Conservation (phyloP, 2,888 invertebrate species). For the Timema podura region DNA sequence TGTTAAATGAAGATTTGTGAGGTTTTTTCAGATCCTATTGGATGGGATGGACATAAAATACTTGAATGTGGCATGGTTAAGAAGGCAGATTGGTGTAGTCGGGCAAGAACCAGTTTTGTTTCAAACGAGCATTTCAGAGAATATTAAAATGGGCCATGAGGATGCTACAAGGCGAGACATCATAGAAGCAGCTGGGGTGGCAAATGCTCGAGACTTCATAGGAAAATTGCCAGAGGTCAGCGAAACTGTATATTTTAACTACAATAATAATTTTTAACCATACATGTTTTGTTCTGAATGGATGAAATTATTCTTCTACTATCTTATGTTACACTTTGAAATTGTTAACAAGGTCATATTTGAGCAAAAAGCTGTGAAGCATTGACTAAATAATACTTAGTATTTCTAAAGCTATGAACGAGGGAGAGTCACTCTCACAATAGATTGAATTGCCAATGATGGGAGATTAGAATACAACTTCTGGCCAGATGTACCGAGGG, state of each 20-base stretch:
- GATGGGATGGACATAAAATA: slow-evolving; percentile 66
- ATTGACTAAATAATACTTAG: no score
- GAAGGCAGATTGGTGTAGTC: slow-evolving; percentile 79
- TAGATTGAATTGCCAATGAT: no score
- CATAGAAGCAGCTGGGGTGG: slow-evolving; percentile 64
- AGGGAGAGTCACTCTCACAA: no score
- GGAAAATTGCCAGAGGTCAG: slow-evolving; percentile 63
- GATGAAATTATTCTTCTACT: no score
- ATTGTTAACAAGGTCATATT: neutral
- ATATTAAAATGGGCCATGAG: slow-evolving; percentile 78
- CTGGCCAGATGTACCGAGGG: no score
- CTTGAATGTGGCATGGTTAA: slow-evolving; percentile 76
- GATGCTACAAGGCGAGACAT: slow-evolving; percentile 62
- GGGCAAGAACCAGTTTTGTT: slow-evolving; percentile 89
- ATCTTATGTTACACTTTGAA: neutral
- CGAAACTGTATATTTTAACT: no score
- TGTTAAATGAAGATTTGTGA: neutral
- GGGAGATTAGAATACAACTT: no score
- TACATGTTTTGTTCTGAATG: no score
- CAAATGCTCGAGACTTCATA: slow-evolving; percentile 75
- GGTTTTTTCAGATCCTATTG: slow-evolving; percentile 50
- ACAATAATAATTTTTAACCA: no score
- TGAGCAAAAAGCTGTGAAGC: no score
- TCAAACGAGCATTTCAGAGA: slow-evolving; percentile 76
- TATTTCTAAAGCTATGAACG: no score